Evolutionary conservation across 1,140 invertebrate species (phyloP).

Genomic region (Drosophila kurseongensis): DNA sequence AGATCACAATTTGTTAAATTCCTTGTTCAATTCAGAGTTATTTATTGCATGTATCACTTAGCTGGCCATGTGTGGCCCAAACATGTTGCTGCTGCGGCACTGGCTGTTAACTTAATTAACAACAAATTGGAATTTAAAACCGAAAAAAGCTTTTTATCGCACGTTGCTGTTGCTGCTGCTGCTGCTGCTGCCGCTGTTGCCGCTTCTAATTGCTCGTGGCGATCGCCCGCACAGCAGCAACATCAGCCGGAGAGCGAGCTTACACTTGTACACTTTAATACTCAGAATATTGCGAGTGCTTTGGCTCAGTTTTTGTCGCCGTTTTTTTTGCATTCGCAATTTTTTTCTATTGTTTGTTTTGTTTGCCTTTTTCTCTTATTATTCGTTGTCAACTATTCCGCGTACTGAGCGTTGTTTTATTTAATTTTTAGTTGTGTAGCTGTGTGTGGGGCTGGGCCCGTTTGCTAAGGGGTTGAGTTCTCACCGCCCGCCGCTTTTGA

Average conservation of each 20-base stretch:
- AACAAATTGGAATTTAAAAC: conserved; percentile 44
- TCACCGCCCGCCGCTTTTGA: conserved; percentile 47
- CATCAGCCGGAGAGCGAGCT: conserved; percentile 35
- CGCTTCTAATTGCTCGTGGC: conserved; percentile 47
- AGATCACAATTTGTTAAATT: conserved; percentile 47
- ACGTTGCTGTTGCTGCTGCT: conserved; percentile 39
- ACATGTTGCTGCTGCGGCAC: conserved; percentile 26
- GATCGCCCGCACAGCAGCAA: conserved; percentile 38
- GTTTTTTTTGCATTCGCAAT: conserved; percentile 52
- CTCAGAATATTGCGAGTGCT: conserved; percentile 22
- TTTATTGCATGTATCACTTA: conserved; percentile 27
- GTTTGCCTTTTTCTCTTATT: conserved; percentile 65
- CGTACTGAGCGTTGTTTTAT: conserved; percentile 52
- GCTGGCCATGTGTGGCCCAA: conserved; percentile 18
- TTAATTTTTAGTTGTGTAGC: conserved; percentile 16
- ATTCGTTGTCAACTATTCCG: conserved; percentile 77
- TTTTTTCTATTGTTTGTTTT: conserved; percentile 62
- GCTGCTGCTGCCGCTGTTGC: conserved; percentile 12
- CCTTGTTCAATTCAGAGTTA: conserved; percentile 17
- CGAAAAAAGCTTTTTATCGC: conserved; percentile 60
- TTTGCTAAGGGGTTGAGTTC: conserved; percentile 64
- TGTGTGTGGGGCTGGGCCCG: conserved; percentile 49
- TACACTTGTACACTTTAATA: conserved; percentile 3
- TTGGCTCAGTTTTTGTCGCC: conserved; percentile 29
- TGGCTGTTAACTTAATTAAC: conserved; percentile 41